Evolutionary conservation across 2,113 vertebrate genomes (phyloP).

Genomic region (Lanius ludovicianus): DNA sequence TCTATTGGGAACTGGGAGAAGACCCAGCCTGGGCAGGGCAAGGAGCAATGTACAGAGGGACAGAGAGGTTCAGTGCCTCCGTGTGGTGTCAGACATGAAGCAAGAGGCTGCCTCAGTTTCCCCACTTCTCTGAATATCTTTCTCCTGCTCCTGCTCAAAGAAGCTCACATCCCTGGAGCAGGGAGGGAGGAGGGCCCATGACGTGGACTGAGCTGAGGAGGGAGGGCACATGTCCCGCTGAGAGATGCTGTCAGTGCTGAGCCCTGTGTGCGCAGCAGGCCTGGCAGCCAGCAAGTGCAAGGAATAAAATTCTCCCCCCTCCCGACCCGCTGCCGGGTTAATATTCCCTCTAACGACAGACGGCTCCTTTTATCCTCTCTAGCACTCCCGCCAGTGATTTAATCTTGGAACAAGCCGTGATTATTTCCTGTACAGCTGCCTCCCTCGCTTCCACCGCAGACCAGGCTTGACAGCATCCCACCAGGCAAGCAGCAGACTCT

Average conservation of each 20-base stretch:
- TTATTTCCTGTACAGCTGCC: conserved; percentile 71
- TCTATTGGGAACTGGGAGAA: background rate
- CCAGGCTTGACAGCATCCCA: background rate
- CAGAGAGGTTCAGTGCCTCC: background rate
- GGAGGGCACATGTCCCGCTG: background rate
- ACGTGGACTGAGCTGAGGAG: background rate
- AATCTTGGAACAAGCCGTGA: conserved; percentile 65
- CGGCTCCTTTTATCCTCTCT: conserved; percentile 64
- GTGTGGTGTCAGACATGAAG: rapidly evolving
- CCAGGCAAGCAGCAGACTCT: background rate
- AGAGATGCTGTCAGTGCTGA: conserved; percentile 43
- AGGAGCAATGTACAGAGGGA: background rate
- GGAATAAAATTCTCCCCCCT: conserved; percentile 23
- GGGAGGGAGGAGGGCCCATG: background rate
- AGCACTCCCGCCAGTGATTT: conserved; percentile 49
- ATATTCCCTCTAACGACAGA: conserved; percentile 71
- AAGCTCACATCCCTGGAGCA: background rate
- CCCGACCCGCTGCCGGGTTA: background rate
- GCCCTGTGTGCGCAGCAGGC: background rate
- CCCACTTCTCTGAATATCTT: background rate
- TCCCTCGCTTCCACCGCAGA: background rate
- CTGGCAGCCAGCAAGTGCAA: conserved; percentile 26
- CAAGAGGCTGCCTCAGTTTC: background rate
- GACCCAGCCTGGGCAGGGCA: background rate
- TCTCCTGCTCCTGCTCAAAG: background rate